Base-by-base conservation (phyloP, 2,888 invertebrate genomes). In the Chironomus riparius region DNA sequence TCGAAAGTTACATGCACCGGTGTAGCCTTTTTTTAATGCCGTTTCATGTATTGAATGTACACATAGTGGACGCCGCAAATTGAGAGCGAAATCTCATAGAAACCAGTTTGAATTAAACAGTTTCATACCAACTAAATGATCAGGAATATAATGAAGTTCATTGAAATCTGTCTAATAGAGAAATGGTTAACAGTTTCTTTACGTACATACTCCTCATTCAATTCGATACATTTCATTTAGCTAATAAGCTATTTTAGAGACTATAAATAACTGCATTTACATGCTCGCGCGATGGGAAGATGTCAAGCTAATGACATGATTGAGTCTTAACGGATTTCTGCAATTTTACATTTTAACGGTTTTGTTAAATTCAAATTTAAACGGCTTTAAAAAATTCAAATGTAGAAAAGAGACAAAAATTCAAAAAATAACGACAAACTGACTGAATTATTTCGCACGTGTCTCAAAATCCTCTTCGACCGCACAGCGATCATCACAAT, bases 71-170 rank as follows among this genome's bases (percentile, higher is more conserved):
- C 65, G 65, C 65, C 65, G 65, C 65, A 65, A 65, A 65, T 24
- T 65, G 21, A 65, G 65, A 65, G 65, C 65, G 65, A 65, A 65
- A 65, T 21, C 65, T 21, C 15, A 65, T 22, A 24, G 65, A 65
- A 65, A 65, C 65, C 65, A 65, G 65, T 65, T 65, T 65, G 65
- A 65, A 65, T 62, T 24, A 65, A 65, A 65, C 21, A 21, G 24
- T 21, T 65, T 10, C 65, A 24, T 24, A 12, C 10, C 24, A 65
- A 5, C 21, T 65, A 65, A 65, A 65, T 21, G 65, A 65, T 21
- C 65, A 65, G 65, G 65, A 65, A 65, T n/a, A n/a, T 65, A 65
- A 65, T 65, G 65, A 65, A 65, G 65, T 65, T 65, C 65, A 65
- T 65, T 65, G 65, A 65, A 65, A 65, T 56, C 3, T 56, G 1